phyloP scores from a whole-genome alignment of 2,113 vertebrate species.

The Phalacrocorax pelagicus region DNA sequence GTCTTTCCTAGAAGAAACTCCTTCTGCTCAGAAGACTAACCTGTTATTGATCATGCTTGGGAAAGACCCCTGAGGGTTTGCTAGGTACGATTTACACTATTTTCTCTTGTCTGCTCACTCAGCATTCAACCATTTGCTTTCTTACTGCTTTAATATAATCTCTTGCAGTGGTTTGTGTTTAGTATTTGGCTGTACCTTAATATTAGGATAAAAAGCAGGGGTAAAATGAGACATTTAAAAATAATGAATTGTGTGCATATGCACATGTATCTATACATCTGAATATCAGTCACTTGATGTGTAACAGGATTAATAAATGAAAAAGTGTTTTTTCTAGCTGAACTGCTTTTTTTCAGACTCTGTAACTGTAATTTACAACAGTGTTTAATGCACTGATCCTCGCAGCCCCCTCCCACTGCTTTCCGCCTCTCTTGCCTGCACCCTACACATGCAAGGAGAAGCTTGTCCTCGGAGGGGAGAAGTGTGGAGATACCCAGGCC shows the following conservation, averaged over 20 bases:
- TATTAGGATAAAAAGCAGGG: background rate
- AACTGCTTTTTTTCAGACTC: background rate
- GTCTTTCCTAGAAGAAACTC: background rate
- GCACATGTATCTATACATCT: background rate
- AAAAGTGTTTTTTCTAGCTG: background rate
- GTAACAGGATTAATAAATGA: background rate
- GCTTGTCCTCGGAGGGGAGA: background rate
- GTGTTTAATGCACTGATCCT: background rate
- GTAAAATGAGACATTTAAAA: background rate
- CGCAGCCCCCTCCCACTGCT: background rate
- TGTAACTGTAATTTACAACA: background rate
- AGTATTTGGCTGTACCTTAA: background rate
- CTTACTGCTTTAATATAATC: background rate
- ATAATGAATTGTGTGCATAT: background rate
- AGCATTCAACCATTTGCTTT: slow-evolving; percentile 5
- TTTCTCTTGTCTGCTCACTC: background rate
- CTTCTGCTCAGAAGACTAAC: background rate
- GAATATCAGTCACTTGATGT: background rate
- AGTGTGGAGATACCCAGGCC: background rate
- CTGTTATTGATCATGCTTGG: background rate
- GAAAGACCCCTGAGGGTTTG: background rate
- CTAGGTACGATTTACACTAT: background rate
- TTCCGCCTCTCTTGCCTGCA: background rate
- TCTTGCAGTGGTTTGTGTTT: background rate
- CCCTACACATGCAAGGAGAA: fast-evolving